Evolutionary conservation across 2,113 vertebrate species (phyloP).

Genomic region (Oryzias javanicus): DNA sequence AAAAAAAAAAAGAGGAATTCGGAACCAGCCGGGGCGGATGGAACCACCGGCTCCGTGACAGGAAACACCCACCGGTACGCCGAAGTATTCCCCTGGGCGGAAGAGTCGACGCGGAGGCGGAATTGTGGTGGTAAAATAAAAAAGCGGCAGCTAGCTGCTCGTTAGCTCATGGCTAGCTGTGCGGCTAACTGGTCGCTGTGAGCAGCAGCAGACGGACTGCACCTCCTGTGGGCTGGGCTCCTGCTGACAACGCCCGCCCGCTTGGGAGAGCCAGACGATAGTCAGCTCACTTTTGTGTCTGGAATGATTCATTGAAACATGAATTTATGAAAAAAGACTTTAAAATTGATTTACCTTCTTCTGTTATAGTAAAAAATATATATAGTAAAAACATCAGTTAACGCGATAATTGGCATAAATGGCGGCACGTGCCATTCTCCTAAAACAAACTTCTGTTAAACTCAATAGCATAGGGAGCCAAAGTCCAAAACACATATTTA

Average conservation of each 20-base stretch:
- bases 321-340: not conserved
- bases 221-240: slow-evolving; percentile 56
- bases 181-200: slow-evolving; percentile 34
- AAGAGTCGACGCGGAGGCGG: slow-evolving; percentile 1
- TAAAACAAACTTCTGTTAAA: too few species aligned
- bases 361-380: too few species aligned
- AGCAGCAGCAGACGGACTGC: slow-evolving; percentile 40
- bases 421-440: not conserved
- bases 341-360: not conserved
- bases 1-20: not conserved
- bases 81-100: not conserved
- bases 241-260: slow-evolving; percentile 67
- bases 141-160: slow-evolving; percentile 32
- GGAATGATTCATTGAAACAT: not conserved
- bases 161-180: slow-evolving; percentile 73
- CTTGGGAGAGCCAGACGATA: slow-evolving; percentile 24
- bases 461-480: too few species aligned
- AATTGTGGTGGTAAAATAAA: slow-evolving; percentile 7
- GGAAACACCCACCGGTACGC: slow-evolving; percentile 22
- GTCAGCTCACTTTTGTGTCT: not conserved
- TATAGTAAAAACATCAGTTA: not conserved
- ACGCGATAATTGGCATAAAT: slow-evolving; percentile 26
- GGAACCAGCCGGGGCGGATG: too few species aligned
- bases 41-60: fast-evolving
- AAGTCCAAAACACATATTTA: too few species aligned